Conservation (phyloP, 2,797 vertebrate genomes). For the Choloepus didactylus region DNA sequence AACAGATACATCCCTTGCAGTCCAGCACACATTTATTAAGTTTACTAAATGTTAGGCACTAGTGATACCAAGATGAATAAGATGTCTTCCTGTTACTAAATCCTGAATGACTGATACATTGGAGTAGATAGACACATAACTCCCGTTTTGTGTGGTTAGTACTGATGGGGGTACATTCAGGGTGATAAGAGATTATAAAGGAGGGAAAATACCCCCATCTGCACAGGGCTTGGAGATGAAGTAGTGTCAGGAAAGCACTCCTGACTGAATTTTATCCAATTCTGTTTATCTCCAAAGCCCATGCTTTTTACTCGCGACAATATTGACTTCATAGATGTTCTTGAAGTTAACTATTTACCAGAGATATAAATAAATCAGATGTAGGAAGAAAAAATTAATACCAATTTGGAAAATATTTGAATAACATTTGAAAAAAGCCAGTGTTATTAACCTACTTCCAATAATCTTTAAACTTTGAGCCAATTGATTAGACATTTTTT, state of each 20-base stretch:
- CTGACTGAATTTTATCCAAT: constrained; percentile 10
- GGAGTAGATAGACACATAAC: background rate
- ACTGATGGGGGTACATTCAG: background rate
- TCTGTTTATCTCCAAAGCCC: constrained; percentile 16
- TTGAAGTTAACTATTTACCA: constrained; percentile 37
- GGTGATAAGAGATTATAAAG: background rate
- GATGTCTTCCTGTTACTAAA: background rate
- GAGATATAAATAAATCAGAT: constrained; percentile 56
- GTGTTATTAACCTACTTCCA: background rate
- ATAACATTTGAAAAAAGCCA: background rate
- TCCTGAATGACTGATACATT: background rate
- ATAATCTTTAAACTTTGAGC: background rate
- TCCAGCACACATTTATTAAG: background rate
- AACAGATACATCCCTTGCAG: background rate
- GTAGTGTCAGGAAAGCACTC: background rate
- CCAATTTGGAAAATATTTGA: constrained; percentile 22
- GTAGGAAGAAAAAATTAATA: constrained; percentile 35
- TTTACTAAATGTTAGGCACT: background rate
- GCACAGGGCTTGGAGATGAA: background rate
- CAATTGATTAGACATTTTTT: background rate
- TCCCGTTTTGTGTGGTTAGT: background rate
- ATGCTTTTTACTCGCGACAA: background rate
- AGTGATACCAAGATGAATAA: constrained; percentile 8
- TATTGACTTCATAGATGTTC: constrained; percentile 31
- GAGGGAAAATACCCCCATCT: background rate